Evolutionary conservation across 2,797 vertebrate genomes (phyloP).

Genomic region (Sebastes nivosus): DNA sequence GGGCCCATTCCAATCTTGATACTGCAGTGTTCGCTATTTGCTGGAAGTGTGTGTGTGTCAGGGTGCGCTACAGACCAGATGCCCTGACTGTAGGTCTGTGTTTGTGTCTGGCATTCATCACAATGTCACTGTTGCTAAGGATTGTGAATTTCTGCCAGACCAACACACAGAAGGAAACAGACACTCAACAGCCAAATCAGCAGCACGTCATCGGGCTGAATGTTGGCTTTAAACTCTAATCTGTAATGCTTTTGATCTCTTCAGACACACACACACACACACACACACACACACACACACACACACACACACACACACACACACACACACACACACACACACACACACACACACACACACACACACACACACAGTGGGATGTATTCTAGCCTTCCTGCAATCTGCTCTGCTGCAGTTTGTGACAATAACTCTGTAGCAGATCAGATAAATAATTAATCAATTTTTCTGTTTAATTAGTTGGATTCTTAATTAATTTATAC

Average conservation of each 20-base stretch:
- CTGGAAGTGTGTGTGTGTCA: constrained; percentile 5
- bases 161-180: constrained; percentile 36
- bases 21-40: constrained; percentile 5
- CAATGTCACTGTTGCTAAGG: constrained; percentile 57
- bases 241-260: constrained; percentile 10
- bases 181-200: constrained; percentile 34
- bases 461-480: constrained; percentile 6
- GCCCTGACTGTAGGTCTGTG: constrained; percentile 32
- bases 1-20: not conserved
- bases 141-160: constrained; percentile 39
- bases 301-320: not conserved
- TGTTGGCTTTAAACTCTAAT: constrained; percentile 19
- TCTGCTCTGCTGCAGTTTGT: not conserved
- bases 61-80: constrained; percentile 32
- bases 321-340: not conserved
- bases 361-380: not conserved
- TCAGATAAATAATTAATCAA: not conserved
- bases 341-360: not conserved
- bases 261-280: not conserved
- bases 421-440: not conserved
- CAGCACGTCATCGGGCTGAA: constrained; percentile 19
- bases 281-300: no score
- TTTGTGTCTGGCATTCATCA: constrained; percentile 66
- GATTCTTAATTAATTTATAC: constrained; percentile 1
- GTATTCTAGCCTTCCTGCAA: not conserved